phyloP scores from a whole-genome alignment of 2,888 invertebrate species.

The Amiota minor region DNA sequence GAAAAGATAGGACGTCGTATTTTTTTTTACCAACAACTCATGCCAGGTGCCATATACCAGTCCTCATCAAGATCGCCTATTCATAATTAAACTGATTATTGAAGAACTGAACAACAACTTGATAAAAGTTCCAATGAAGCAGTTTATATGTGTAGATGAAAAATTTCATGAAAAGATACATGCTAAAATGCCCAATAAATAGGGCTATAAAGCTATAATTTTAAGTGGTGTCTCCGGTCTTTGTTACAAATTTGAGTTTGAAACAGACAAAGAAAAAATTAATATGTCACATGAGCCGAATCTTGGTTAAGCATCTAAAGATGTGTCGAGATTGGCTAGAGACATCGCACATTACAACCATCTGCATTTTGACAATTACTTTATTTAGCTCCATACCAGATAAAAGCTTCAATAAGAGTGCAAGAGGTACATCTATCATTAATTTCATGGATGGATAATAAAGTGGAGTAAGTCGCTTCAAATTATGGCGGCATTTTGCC shows the following conservation, averaged over 20 bases:
- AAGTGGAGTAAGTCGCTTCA: constrained; percentile 31
- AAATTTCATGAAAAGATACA: constrained; percentile 48
- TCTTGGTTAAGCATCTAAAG: constrained; percentile 36
- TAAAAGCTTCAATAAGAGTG: constrained; percentile 26
- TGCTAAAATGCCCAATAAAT: constrained; percentile 52
- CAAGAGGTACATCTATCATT: constrained; percentile 31
- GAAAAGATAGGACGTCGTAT: constrained; percentile 37
- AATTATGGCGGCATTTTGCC: constrained; percentile 28
- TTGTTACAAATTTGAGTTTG: constrained; percentile 45
- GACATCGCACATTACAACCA: constrained; percentile 32
- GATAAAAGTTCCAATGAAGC: constrained; percentile 37
- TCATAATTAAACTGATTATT: constrained; percentile 41
- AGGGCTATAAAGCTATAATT: constrained; percentile 52
- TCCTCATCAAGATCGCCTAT: constrained; percentile 38
- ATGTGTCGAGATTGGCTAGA: constrained; percentile 35
- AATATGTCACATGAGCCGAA: constrained; percentile 39
- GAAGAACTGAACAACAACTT: constrained; percentile 36
- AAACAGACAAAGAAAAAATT: constrained; percentile 40
- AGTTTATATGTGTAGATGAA: constrained; percentile 45
- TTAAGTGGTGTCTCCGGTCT: constrained; percentile 49
- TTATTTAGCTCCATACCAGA: constrained; percentile 34
- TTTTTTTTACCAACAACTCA: constrained; percentile 34
- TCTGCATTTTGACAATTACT: constrained; percentile 40
- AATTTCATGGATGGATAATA: constrained; percentile 29
- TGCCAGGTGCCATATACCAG: constrained; percentile 21